A percentile compares a stretch with the other conserved stretches of the same genome.
Evolutionary conservation across 2,888 invertebrate genomes (phyloP).

Genomic region (Erebia ligea): DNA sequence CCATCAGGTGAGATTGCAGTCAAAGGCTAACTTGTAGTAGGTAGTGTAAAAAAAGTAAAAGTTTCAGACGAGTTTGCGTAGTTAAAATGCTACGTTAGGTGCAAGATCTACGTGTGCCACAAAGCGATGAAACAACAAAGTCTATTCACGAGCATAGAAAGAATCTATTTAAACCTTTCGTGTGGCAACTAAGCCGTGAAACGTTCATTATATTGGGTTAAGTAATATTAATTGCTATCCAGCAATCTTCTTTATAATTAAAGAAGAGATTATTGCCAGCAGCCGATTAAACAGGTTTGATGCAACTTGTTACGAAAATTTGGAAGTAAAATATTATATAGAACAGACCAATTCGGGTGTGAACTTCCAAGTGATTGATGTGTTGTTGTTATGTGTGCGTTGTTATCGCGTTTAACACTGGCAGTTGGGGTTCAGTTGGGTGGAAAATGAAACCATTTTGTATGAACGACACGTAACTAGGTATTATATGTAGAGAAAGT

Average conservation of each 20-base stretch:
- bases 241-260: conserved; percentile 51
- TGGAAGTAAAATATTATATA: conserved; percentile 55
- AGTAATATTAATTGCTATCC: conserved; percentile 76
- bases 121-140: conserved; percentile 15
- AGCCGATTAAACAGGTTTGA: conserved; percentile 47
- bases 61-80: background rate
- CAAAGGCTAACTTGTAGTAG: no score
- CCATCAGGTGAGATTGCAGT: no score
- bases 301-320: conserved; percentile 62
- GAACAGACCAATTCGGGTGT: conserved; percentile 46
- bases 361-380: conserved; percentile 53
- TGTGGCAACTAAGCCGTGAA: conserved; percentile 59
- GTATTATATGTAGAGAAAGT: conserved; percentile 23
- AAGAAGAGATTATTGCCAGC: conserved; percentile 66
- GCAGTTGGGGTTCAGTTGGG: conserved; percentile 24
- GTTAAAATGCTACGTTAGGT: no score
- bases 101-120: background rate
- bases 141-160: conserved; percentile 21
- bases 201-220: conserved; percentile 67
- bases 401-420: conserved; percentile 33
- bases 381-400: conserved; percentile 38
- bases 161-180: conserved; percentile 20
- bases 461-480: conserved; percentile 17
- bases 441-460: conserved; percentile 29
- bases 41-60: no score